These are phyloP conservation scores for Heptranchias perlo DNA, from an alignment of 2,113 vertebrate species.

Conservation along the genomic window DNA sequence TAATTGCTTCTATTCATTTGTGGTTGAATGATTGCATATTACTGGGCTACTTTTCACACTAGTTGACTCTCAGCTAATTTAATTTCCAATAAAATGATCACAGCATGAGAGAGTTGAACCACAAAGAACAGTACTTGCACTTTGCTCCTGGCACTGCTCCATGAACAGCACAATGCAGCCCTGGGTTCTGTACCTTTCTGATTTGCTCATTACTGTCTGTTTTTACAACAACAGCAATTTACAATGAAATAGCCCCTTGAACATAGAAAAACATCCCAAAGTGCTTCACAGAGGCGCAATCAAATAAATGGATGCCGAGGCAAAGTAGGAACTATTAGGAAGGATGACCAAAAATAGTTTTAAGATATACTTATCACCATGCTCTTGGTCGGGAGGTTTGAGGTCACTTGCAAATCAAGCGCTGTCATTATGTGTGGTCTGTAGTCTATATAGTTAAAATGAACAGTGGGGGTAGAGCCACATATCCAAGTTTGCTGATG, in stretches of 20 bases:
- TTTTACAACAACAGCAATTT: not conserved
- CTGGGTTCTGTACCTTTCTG: too few species aligned
- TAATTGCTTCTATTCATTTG: constrained; percentile 5
- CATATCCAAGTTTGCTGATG: too few species aligned
- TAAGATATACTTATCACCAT: not conserved
- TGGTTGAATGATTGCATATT: not conserved
- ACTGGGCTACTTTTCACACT: not conserved
- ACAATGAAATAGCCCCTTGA: not conserved
- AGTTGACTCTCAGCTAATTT: not conserved
- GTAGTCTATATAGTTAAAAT: too few species aligned
- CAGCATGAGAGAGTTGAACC: not conserved
- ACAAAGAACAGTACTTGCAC: not conserved
- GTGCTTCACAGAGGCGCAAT: not conserved
- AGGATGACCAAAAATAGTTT: not conserved
- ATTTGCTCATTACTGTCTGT: not conserved
- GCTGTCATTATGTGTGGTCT: not conserved
- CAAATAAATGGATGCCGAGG: not conserved
- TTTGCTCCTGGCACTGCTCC: not conserved
- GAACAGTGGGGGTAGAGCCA: too few species aligned
- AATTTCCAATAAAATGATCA: not conserved
- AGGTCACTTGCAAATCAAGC: not conserved
- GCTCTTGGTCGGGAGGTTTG: not conserved
- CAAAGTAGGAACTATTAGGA: not conserved
- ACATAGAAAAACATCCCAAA: not conserved
- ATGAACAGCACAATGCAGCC: not conserved